Conservation (phyloP, 2,797 vertebrate species). For the Eospalax fontanierii region DNA sequence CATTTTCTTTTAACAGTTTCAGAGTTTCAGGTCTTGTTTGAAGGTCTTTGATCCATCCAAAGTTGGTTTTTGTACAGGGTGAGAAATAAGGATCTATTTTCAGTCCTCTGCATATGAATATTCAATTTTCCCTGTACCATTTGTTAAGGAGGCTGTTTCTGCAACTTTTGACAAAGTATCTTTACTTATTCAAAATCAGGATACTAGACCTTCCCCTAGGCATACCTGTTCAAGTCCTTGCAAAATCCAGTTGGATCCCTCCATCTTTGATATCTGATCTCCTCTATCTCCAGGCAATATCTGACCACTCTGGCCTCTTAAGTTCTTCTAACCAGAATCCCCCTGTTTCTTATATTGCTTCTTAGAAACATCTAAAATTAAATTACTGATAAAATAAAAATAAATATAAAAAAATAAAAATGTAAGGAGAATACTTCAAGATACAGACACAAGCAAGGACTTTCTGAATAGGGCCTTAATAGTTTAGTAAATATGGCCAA, state of each 20-base stretch:
- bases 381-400: not conserved
- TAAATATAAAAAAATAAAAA: no score
- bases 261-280: not conserved
- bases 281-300: not conserved
- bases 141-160: not conserved
- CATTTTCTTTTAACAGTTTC: not conserved
- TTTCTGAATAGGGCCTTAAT: no score
- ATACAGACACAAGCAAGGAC: no score
- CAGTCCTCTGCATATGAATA: not conserved
- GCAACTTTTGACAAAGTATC: not conserved
- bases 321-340: not conserved
- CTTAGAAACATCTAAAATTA: not conserved
- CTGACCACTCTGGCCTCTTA: not conserved
- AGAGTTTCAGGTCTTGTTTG: not conserved
- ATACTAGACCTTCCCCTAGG: not conserved
- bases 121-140: not conserved
- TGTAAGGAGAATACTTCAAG: no score
- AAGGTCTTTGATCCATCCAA: not conserved
- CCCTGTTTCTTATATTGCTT: not conserved
- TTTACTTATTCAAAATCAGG: not conserved
- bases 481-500: no score
- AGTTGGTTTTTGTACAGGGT: not conserved
- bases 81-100: not conserved
- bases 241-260: not conserved
- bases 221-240: not conserved